A percentile compares a stretch with the other conserved stretches of the same genome.
These are phyloP conservation scores for Caenorhabditis sp. DNA, from an alignment of 2,888 invertebrate species.

Conservation along the genomic window DNA sequence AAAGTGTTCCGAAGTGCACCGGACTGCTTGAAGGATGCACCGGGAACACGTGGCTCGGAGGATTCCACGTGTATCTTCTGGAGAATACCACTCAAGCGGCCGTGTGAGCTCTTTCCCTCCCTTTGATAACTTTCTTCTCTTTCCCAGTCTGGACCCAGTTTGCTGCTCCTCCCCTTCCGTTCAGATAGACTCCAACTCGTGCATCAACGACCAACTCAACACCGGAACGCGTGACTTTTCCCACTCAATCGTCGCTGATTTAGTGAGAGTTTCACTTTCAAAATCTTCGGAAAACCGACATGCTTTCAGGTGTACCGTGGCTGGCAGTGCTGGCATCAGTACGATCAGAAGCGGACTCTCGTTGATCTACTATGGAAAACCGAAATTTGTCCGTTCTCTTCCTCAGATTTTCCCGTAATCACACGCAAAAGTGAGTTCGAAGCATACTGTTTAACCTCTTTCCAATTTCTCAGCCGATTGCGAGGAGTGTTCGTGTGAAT, in stretches of 20 bases:
- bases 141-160: slow-evolving; percentile 75
- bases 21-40: slow-evolving; percentile 70
- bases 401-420: slow-evolving; percentile 61
- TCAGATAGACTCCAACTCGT: slow-evolving; percentile 68
- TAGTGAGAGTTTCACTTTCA: slow-evolving; percentile 37
- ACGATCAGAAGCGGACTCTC: slow-evolving; percentile 70
- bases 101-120: slow-evolving; percentile 61
- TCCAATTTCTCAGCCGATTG: slow-evolving; percentile 61
- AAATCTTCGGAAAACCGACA: too few relatives aligned
- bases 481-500: slow-evolving; percentile 73
- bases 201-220: slow-evolving; percentile 75
- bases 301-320: slow-evolving; percentile 67
- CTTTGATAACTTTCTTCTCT: background rate
- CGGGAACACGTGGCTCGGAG: slow-evolving; percentile 76
- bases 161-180: slow-evolving; percentile 75
- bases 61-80: slow-evolving; percentile 75
- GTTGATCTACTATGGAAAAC: slow-evolving; percentile 78
- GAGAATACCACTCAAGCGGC: slow-evolving; percentile 76
- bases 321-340: slow-evolving; percentile 78
- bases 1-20: slow-evolving; percentile 65
- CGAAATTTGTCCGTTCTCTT: slow-evolving; percentile 74
- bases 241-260: slow-evolving; percentile 68
- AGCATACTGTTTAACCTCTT: background rate
- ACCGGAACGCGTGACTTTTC: slow-evolving; percentile 63
- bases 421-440: slow-evolving; percentile 52